Evolutionary conservation across 2,113 vertebrate species (phyloP), one percentile per base, ranked within the genome.

Genomic region (Mormyrus lacerda): DNA sequence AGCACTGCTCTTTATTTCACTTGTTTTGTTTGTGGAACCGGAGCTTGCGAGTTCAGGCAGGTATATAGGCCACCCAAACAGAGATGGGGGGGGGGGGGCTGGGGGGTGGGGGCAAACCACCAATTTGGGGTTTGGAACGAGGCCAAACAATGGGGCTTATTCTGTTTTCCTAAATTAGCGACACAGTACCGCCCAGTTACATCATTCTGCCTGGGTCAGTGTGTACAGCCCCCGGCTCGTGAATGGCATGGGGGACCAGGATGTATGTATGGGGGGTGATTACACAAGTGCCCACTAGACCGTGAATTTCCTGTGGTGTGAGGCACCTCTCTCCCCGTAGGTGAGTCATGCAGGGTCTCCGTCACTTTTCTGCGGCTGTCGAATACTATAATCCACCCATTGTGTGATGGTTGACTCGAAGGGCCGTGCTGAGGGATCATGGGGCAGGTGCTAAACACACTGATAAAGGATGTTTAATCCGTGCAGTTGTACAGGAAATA

Each of bases 401-500:
- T 84, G 42, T 55, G 69, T 84, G 88, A 92, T 89, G 87, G 88
- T 91, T 88, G 89, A 53, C 21, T 58, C 51, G 1, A 45, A 84
- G 83, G 82, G 85, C 35, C 89, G 35, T 90, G 89, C 76, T 88
- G 50, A 89, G 11, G 39, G 39, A 90, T 89, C 82, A 88, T 9
- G 55, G 69, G 85, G 87, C 91, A 86, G 88, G 35, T 48, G 85
- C n/a, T 89, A 15, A 27, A 47, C 89, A 84, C 13, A 24, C 42
- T n/a, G 61, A 85, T 65, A 90, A 90, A 90, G 88, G 55, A 69
- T 58, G 4, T 82, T 47, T 91, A 42, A 76, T 76, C 69, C 4
- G 31, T 90, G 89, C 90, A 91, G 90, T 39, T 13, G 69, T 90
- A 89, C 90, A 91, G 91, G 93, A 91, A 91, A 91, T 91, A 15